Conservation (phyloP, 2,888 invertebrate genomes). For the Tetragnatha montana region DNA sequence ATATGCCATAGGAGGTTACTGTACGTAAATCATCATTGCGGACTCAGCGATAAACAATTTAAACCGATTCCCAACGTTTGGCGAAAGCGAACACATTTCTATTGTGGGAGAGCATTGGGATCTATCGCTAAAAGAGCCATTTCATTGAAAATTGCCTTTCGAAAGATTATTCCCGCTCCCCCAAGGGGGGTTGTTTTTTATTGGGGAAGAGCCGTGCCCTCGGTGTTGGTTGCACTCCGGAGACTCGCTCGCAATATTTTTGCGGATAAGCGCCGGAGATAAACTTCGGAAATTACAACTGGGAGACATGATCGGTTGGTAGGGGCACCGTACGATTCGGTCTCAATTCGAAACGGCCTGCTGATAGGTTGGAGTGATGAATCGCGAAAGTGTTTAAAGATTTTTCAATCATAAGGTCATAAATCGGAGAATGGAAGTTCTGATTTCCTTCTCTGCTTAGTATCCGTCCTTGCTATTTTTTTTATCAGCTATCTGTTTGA, state of each 20-base stretch:
- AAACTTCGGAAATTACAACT: no score
- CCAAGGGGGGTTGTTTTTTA: conserved; percentile 36
- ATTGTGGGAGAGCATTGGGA: conserved; percentile 45
- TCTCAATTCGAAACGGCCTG: no score
- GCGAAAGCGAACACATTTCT: conserved; percentile 43
- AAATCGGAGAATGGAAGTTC: no score
- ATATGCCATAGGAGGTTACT: conserved; percentile 29
- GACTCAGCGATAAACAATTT: conserved; percentile 59
- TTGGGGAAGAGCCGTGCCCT: conserved; percentile 20
- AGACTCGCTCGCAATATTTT: not conserved
- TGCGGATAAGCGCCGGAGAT: no score
- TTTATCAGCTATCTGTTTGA: no score
- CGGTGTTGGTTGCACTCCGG: not conserved
- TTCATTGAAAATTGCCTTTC: conserved; percentile 58
- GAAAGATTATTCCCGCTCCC: conserved; percentile 33
- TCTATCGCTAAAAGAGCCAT: conserved; percentile 49
- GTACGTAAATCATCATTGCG: conserved; percentile 48
- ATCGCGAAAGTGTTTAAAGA: no score
- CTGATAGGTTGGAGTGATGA: no score
- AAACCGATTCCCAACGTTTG: conserved; percentile 49
- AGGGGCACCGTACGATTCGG: no score
- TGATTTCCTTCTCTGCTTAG: no score
- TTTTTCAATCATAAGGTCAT: no score
- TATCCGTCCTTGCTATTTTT: no score
- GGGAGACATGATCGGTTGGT: no score